Conservation (phyloP, 2,797 vertebrate genomes). For the Artibeus jamaicensis region DNA sequence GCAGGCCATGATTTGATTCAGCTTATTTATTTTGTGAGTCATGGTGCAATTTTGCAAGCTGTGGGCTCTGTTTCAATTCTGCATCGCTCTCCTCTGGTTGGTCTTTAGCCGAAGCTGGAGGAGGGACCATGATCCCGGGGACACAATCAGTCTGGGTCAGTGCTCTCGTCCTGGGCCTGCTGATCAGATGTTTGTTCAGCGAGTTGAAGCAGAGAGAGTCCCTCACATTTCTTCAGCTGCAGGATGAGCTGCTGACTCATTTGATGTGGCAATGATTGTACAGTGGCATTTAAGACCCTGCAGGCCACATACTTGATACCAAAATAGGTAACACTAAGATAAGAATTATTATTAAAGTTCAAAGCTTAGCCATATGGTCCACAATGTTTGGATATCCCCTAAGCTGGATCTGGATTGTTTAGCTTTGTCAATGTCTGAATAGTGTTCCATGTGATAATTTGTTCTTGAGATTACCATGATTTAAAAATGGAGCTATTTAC, state of each 20-base stretch:
- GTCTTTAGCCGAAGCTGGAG: neutral
- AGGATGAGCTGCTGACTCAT: neutral
- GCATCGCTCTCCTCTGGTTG: neutral
- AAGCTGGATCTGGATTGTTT: neutral
- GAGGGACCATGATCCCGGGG: neutral
- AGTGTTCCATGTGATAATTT: neutral
- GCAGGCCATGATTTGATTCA: neutral
- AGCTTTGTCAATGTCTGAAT: neutral
- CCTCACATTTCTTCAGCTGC: neutral
- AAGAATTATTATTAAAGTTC: neutral
- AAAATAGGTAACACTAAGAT: neutral
- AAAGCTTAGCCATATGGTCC: neutral
- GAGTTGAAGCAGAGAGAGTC: neutral
- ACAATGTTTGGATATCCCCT: neutral
- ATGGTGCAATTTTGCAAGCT: neutral
- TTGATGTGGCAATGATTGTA: neutral
- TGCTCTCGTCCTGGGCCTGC: neutral
- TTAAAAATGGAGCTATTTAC: neutral
- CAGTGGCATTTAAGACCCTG: neutral
- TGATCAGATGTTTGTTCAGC: neutral
- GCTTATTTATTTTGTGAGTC: neutral
- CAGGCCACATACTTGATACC: neutral
- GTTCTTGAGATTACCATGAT: neutral
- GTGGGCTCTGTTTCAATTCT: neutral
- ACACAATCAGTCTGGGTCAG: neutral